A percentile compares a stretch with the other conserved stretches of the same genome.
phyloP scores from a whole-genome alignment of 2,797 vertebrate species.

The Leptoclinus maculatus region DNA sequence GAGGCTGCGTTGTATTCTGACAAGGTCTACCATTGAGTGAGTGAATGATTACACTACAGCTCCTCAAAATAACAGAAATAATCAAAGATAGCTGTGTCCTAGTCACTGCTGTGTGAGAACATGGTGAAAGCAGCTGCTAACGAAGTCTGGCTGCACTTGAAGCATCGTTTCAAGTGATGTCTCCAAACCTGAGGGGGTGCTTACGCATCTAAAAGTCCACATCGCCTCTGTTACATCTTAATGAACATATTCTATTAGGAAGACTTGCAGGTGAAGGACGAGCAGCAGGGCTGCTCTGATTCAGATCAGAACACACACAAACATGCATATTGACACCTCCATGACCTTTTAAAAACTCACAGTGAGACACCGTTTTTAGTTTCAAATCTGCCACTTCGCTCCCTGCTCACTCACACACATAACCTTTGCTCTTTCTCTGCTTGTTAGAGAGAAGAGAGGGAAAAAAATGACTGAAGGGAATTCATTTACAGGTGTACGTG shows the following conservation, averaged over 20 bases:
- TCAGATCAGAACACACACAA: constrained; percentile 25
- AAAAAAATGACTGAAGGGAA: neutral
- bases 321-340: constrained; percentile 13
- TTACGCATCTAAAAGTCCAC: neutral
- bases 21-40: neutral
- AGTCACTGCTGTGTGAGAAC: neutral
- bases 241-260: constrained; percentile 18
- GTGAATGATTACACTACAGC: neutral
- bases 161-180: constrained; percentile 17
- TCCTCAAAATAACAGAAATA: neutral
- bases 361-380: constrained; percentile 1
- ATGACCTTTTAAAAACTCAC: constrained; percentile 14
- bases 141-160: constrained; percentile 22
- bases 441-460: neutral
- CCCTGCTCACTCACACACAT: neutral
- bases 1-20: neutral
- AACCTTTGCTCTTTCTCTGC: neutral
- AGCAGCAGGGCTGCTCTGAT: constrained; percentile 30
- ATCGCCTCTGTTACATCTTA: constrained; percentile 10
- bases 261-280: constrained; percentile 39
- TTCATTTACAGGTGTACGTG: neutral
- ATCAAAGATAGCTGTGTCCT: neutral
- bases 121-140: constrained; percentile 12
- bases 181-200: constrained; percentile 8
- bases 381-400: neutral